phyloP scores from a whole-genome alignment of 2,888 invertebrate species.

The Escarpia spicata region DNA sequence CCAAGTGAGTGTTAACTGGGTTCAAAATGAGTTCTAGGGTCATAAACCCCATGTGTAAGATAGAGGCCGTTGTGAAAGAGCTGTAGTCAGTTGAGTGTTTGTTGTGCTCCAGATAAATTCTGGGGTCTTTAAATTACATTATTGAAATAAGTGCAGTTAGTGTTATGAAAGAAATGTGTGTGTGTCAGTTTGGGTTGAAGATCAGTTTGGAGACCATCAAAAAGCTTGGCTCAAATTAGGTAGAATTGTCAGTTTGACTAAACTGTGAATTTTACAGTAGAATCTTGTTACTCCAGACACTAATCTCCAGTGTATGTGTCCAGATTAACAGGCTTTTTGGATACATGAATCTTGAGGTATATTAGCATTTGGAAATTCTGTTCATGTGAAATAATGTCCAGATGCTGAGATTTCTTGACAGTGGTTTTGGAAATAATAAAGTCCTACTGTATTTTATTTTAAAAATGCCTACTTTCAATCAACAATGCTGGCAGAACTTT shows the following conservation, averaged over 20 bases:
- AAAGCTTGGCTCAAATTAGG: too few species aligned
- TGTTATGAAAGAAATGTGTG: slow-evolving; percentile 55
- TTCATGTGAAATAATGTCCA: too few species aligned
- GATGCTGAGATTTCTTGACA: too few species aligned
- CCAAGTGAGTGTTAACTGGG: slow-evolving; percentile 47
- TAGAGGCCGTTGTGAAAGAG: slow-evolving; percentile 62
- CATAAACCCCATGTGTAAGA: slow-evolving; percentile 64
- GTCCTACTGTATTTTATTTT: too few species aligned
- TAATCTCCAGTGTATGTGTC: too few species aligned
- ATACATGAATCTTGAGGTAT: too few species aligned
- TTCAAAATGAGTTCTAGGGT: slow-evolving; percentile 66
- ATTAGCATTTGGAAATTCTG: too few species aligned
- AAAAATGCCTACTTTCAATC: background rate
- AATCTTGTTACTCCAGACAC: too few species aligned
- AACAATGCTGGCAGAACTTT: background rate
- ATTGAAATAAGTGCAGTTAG: slow-evolving; percentile 51
- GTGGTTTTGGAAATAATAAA: too few species aligned
- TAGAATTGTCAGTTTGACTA: too few species aligned
- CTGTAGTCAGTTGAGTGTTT: slow-evolving; percentile 50
- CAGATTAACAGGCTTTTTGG: too few species aligned
- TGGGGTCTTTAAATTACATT: slow-evolving; percentile 66
- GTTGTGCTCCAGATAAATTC: slow-evolving; percentile 63
- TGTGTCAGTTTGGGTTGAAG: slow-evolving; percentile 43
- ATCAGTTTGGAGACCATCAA: background rate
- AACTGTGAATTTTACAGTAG: too few species aligned